These are phyloP conservation scores for Metopia argyrocephala DNA, from an alignment of 2,888 invertebrate species.

Conservation along the genomic window DNA sequence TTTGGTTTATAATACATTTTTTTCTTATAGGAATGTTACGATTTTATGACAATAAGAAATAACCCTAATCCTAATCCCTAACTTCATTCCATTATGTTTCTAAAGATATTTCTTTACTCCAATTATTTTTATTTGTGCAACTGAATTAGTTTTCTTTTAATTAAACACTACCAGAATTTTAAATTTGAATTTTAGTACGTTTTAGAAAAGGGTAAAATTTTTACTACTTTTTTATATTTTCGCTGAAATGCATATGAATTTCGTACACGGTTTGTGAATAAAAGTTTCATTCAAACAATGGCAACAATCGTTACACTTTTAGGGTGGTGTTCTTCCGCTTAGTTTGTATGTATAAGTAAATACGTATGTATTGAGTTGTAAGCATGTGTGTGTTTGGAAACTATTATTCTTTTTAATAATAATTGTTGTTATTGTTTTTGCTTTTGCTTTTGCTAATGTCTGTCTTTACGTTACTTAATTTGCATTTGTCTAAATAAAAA, in stretches of 20 bases:
- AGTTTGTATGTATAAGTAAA: no score
- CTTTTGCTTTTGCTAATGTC: not conserved
- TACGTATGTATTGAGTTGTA: no score
- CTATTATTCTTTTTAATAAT: slow-evolving; percentile 6
- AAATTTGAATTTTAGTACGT: not conserved
- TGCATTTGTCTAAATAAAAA: slow-evolving; percentile 16
- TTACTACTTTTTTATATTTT: slow-evolving; percentile 38
- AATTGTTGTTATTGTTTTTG: slow-evolving; percentile 19
- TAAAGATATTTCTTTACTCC: no score
- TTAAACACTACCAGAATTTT: no score
- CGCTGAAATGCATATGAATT: not conserved
- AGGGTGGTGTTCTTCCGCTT: slow-evolving; percentile 59
- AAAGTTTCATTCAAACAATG: slow-evolving; percentile 44
- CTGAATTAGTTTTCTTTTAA: no score
- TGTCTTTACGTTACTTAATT: not conserved
- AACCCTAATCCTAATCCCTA: no score
- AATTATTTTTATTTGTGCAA: no score
- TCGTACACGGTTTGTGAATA: not conserved
- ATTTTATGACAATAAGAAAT: no score
- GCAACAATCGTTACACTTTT: slow-evolving; percentile 32
- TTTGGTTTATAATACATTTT: no score
- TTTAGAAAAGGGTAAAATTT: slow-evolving; percentile 7
- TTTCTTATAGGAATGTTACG: no score
- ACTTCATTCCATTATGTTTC: no score
- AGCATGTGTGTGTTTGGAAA: slow-evolving; percentile 30